Base-by-base conservation (phyloP, 2,888 invertebrate genomes). In the Dolichomitus sp. region DNA sequence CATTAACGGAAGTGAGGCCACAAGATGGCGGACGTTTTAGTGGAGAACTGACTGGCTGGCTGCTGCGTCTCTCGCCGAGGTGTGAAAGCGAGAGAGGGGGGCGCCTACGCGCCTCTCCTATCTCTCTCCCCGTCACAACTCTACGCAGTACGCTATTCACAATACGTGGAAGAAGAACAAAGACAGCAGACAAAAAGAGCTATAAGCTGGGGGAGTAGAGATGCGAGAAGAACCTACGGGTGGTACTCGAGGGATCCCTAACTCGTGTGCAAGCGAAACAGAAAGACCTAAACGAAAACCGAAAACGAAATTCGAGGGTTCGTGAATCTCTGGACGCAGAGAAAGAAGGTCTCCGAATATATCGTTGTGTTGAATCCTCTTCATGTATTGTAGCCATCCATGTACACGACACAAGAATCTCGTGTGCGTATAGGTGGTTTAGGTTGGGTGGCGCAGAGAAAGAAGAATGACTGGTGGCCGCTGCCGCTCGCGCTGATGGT, bases 1-100 rank as follows among this genome's bases (percentile, higher is more conserved):
- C 92, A 93, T 91, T 91, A 91, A 91, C 92, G 92, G 92, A 93
- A 92, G 93, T 92, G 91, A 91, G 90, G 87, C 89, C 89, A 90
- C 92, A 93, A 93, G 89, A 93, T 93, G 93, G 93, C 91, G 87
- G 91, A 88, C 63, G 50, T 63, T 82, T 82, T 69, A 72, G 75
- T 72, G 57, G 52, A 70, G 30, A 42, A 57, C 77, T 33, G 66
- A 54, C 70, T 79, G 70, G 66, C 75, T 54, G 70, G 72, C 75
- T 61, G 77, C 77, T 76, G 74, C 54, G 72, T 69, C 72, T 66
- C 69, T 63, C 80, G 45, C 75, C 77, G 79, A 83, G 80, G 83
- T 83, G 83, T 83, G 83, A 83, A 83, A 83, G 80, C 80, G 73
- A 48, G 76, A 83, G 83, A 79, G 70, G 87, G 80, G 88, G 88